A percentile compares a stretch with the other conserved stretches of the same genome.
These are phyloP conservation scores for Poeciliopsis gracilis DNA, from an alignment of 2,797 vertebrate genomes.

Conservation along the genomic window DNA sequence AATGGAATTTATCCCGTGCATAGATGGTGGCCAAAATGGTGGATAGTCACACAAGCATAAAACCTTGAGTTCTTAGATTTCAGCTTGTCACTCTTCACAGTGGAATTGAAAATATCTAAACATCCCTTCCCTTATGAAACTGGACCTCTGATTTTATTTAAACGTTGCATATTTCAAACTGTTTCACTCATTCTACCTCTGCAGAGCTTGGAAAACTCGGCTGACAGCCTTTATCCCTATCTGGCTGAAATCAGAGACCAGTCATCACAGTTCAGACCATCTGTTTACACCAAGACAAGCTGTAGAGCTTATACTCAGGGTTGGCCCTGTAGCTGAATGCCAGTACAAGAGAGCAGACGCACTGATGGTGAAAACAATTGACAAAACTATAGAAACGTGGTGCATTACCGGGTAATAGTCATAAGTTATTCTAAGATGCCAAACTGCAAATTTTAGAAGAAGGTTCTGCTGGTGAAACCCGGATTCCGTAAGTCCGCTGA, in stretches of 20 bases:
- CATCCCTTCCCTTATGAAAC: constrained; percentile 54
- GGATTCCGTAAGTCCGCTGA: not conserved
- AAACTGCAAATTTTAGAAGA: not conserved
- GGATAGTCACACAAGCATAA: not conserved
- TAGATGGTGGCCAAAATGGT: not conserved
- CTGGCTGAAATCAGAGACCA: constrained; percentile 70
- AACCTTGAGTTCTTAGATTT: constrained; percentile 15
- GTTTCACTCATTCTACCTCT: constrained; percentile 53
- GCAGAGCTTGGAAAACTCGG: constrained; percentile 58
- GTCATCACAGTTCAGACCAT: constrained; percentile 68
- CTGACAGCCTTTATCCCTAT: constrained; percentile 59
- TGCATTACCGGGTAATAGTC: not conserved
- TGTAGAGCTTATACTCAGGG: constrained; percentile 67
- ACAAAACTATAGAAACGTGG: not conserved
- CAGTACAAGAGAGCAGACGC: constrained; percentile 25
- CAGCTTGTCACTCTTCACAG: constrained; percentile 40
- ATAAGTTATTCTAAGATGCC: not conserved
- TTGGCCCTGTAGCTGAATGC: constrained; percentile 52
- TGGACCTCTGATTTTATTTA: constrained; percentile 59
- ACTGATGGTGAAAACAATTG: constrained; percentile 43
- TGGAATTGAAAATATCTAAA: constrained; percentile 55
- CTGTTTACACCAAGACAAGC: constrained; percentile 75
- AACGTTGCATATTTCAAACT: constrained; percentile 53
- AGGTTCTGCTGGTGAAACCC: not conserved
- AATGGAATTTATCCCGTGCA: not conserved